A percentile compares a stretch with the other conserved stretches of the same genome.
These are phyloP conservation scores for Teleiodes luculella DNA, from an alignment of 2,888 invertebrate genomes.

Conservation along the genomic window DNA sequence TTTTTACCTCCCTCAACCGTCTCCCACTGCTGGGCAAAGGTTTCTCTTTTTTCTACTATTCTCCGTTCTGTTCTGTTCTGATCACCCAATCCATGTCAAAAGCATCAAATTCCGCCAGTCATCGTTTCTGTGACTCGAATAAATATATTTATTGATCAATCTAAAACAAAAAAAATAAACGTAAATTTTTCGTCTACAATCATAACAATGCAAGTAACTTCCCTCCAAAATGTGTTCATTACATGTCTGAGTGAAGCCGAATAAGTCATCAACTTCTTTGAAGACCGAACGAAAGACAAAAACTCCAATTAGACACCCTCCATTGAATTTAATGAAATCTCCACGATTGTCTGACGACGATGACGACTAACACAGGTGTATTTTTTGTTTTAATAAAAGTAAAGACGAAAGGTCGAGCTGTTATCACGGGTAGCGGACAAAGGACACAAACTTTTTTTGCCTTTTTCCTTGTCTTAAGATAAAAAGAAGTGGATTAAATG, in stretches of 20 bases:
- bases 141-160: no score
- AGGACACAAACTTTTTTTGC: conserved; percentile 53
- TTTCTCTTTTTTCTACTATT: no score
- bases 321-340: conserved; percentile 61
- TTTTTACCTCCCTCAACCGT: no score
- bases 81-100: no score
- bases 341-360: conserved; percentile 44
- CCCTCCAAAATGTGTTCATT: neutral
- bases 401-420: conserved; percentile 51
- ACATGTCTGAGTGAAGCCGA: neutral
- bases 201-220: no score
- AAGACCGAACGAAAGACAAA: conserved; percentile 28
- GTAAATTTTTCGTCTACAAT: no score
- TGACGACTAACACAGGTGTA: conserved; percentile 60
- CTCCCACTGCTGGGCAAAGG: no score
- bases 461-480: conserved; percentile 59
- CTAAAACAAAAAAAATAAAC: no score
- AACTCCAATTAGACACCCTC: conserved; percentile 48
- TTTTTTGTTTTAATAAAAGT: conserved; percentile 57
- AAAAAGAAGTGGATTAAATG: conserved; percentile 73
- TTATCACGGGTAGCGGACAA: conserved; percentile 56
- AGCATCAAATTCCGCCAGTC: no score
- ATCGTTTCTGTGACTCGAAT: no score
- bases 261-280: conserved; percentile 11
- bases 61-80: no score